Conservation (phyloP, 2,797 vertebrate genomes). For the Aselliscus stoliczkanus region DNA sequence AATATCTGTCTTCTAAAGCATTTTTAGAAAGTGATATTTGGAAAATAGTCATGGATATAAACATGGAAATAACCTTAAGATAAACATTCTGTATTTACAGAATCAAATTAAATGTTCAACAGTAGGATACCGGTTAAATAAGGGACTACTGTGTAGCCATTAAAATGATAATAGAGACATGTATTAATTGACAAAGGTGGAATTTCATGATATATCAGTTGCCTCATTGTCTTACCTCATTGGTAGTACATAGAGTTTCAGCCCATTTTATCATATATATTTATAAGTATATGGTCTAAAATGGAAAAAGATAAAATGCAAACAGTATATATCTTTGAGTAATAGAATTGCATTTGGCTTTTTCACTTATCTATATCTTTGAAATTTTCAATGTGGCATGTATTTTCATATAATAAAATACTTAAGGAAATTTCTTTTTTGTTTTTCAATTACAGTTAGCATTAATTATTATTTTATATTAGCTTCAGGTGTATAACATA, state of each 20-base stretch:
- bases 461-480: too few relatives aligned
- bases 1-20: neutral
- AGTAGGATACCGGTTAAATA: neutral
- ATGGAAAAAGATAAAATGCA: neutral
- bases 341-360: neutral
- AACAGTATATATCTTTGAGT: neutral
- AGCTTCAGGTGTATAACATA: too few relatives aligned
- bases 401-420: neutral
- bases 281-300: neutral
- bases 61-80: neutral
- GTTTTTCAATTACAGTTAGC: too few relatives aligned
- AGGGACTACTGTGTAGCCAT: neutral
- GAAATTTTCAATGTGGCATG: neutral
- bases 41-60: neutral
- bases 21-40: neutral
- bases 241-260: neutral
- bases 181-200: neutral
- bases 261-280: neutral
- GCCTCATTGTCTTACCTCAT: too few relatives aligned
- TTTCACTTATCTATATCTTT: neutral
- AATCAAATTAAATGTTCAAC: neutral
- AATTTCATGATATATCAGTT: neutral
- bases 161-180: neutral
- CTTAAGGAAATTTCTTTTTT: neutral
- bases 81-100: neutral